Percentiles rank a stretch among this genome's conserved stretches.
These are phyloP conservation scores for Sturmia bella DNA, from an alignment of 2,888 invertebrate genomes.

Conservation along the genomic window DNA sequence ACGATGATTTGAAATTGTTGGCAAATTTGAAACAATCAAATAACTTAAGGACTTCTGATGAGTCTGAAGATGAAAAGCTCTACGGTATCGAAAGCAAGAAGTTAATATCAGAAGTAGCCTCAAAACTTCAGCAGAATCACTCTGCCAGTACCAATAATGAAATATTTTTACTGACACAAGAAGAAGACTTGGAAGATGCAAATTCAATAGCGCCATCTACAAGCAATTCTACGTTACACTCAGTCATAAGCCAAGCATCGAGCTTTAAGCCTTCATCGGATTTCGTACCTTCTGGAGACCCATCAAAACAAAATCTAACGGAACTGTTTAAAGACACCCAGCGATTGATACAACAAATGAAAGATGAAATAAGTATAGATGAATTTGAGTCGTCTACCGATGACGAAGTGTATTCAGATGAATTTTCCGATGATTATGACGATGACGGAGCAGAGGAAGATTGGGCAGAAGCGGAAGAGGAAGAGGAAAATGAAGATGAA, in stretches of 20 bases:
- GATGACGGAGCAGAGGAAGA: constrained; percentile 75
- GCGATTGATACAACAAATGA: constrained; percentile 86
- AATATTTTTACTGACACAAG: constrained; percentile 71
- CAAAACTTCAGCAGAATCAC: constrained; percentile 64
- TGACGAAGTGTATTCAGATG: constrained; percentile 83
- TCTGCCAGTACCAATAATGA: constrained; percentile 73
- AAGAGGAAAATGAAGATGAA: constrained; percentile 75
- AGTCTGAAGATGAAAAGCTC: constrained; percentile 75
- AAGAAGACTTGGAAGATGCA: constrained; percentile 24
- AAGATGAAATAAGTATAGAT: constrained; percentile 85
- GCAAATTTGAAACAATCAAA: background rate
- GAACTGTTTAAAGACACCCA: constrained; percentile 85
- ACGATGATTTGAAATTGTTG: constrained; percentile 75
- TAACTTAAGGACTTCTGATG: constrained; percentile 12
- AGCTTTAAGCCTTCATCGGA: constrained; percentile 73
- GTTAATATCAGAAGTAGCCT: constrained; percentile 20
- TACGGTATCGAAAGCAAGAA: constrained; percentile 75
- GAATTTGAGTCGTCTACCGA: constrained; percentile 81
- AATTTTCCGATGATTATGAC: constrained; percentile 81
- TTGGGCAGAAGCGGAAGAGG: constrained; percentile 76
- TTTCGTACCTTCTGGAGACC: constrained; percentile 78
- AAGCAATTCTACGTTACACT: constrained; percentile 74
- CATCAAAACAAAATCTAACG: constrained; percentile 80
- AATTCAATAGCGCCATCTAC: constrained; percentile 69
- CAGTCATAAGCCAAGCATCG: constrained; percentile 73